Evolutionary conservation across 2,888 invertebrate species (phyloP), one percentile per base, ranked within the genome.

Genomic region (Cremastinae sp.): DNA sequence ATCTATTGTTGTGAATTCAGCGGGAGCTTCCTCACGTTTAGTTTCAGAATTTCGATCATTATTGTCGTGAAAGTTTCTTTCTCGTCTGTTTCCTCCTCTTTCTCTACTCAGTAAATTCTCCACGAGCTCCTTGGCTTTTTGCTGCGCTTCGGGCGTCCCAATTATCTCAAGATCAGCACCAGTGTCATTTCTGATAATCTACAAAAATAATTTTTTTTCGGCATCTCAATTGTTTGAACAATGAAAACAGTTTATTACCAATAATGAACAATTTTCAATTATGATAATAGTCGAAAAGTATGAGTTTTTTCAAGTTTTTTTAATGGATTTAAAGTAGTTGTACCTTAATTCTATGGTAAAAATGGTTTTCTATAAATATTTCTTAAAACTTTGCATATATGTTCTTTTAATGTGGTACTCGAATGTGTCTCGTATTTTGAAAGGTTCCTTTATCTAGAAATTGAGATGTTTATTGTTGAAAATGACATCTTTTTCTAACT

Each of bases 121-220:
- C 61, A 92, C 91, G 43, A 91, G 71, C 10, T 85, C 82, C 77
- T 90, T 90, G 3, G 90, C 91, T 84, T 91, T 91, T 5, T 88
- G 78, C 64, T 92, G 91, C 0, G 92, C 91, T 45, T 91, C 91
- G 75, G 90, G 84, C 0, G 91, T 86, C 1, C 94, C 93, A 47
- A 81, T 84, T 41, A 94, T 79, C n/a, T 90, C 91, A 2, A 94
- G 88, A 7, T 90, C 85, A 0, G 88, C 85, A 28, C 28, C 10
- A 90, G 90, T 45, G 89, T 87, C 41, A 74, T 81, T 0, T 89
- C 90, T 62, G 87, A 89, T 4, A 64, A 84, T 83, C 81, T 89
- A 78, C 14, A 2, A 47, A 14, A n/a, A 47, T 47, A 47, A 3
- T 47, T 47, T 47, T 14, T 16, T 47, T 14, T 14, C 16, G 1